Percentiles rank a stretch among this genome's conserved stretches.
These are phyloP conservation scores for Canis aureus DNA, from an alignment of 2,113 vertebrate genomes.

Conservation along the genomic window DNA sequence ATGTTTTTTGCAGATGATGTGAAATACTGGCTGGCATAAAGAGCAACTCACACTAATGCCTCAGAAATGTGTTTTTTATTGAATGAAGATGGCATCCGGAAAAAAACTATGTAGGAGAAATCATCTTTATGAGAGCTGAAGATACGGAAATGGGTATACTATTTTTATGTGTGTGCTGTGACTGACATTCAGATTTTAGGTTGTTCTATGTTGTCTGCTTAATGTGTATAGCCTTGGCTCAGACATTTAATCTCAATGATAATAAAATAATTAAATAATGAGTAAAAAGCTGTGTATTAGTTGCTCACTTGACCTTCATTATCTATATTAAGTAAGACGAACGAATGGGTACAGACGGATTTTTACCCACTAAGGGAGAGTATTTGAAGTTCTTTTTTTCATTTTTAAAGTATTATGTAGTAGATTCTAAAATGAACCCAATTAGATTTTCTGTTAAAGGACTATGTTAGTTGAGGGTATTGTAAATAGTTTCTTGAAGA, in stretches of 20 bases:
- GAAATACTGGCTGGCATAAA: conserved; percentile 79
- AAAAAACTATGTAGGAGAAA: conserved; percentile 63
- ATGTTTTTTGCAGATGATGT: conserved; percentile 80
- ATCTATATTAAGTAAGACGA: background rate
- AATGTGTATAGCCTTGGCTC: background rate
- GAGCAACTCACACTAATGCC: conserved; percentile 72
- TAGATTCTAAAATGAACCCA: background rate
- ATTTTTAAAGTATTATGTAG: background rate
- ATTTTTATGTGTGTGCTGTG: background rate
- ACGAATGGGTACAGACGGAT: background rate
- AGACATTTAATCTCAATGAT: conserved; percentile 54
- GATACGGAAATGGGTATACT: background rate
- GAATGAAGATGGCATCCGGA: conserved; percentile 64
- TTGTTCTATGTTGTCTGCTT: conserved; percentile 34
- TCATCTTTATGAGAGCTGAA: conserved; percentile 10
- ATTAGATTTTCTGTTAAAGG: background rate
- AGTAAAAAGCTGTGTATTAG: background rate
- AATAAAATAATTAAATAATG: conserved; percentile 21
- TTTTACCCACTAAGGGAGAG: conserved; percentile 6
- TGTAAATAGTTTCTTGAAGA: background rate
- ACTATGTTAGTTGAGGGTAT: background rate
- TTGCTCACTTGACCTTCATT: background rate
- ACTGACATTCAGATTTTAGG: background rate
- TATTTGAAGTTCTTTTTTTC: background rate
- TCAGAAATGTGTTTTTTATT: conserved; percentile 76